phyloP scores from a whole-genome alignment of 2,888 invertebrate genomes.

The Cynaeus angustus region DNA sequence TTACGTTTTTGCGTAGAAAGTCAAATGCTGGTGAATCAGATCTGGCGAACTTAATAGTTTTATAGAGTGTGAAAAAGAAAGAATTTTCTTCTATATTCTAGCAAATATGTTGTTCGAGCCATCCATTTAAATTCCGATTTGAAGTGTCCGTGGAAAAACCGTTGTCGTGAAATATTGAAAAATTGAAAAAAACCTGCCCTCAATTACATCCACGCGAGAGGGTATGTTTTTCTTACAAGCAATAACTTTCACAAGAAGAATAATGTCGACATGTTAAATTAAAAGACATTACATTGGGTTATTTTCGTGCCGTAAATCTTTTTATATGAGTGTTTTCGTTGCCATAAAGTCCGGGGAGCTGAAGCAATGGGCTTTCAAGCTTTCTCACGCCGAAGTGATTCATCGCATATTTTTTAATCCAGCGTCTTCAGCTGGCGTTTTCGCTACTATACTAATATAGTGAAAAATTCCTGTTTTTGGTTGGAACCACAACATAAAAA shows the following conservation, averaged over 20 bases:
- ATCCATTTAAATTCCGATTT: too few relatives aligned
- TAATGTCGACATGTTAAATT: slow-evolving; percentile 68
- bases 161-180: slow-evolving; percentile 17
- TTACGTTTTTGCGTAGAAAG: slow-evolving; percentile 1
- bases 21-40: too few relatives aligned
- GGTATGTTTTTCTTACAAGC: slow-evolving; percentile 51
- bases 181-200: slow-evolving; percentile 28
- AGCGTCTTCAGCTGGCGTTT: slow-evolving; percentile 1
- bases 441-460: neutral
- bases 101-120: too few relatives aligned
- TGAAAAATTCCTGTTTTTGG: slow-evolving; percentile 7
- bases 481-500: slow-evolving; percentile 39
- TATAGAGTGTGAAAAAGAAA: too few relatives aligned
- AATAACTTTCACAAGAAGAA: slow-evolving; percentile 61
- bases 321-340: slow-evolving; percentile 68
- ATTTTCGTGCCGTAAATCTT: slow-evolving; percentile 68
- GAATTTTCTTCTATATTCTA: too few relatives aligned
- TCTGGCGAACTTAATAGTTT: too few relatives aligned
- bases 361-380: slow-evolving; percentile 54
- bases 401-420: slow-evolving; percentile 34
- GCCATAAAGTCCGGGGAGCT: slow-evolving; percentile 63
- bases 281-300: slow-evolving; percentile 68
- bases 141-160: too few relatives aligned
- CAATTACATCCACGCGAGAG: slow-evolving; percentile 27
- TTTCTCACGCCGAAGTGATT: slow-evolving; percentile 43